A percentile compares a stretch with the other conserved stretches of the same genome.
phyloP scores from a whole-genome alignment of 2,888 invertebrate genomes.

The Adelphocoris suturalis region DNA sequence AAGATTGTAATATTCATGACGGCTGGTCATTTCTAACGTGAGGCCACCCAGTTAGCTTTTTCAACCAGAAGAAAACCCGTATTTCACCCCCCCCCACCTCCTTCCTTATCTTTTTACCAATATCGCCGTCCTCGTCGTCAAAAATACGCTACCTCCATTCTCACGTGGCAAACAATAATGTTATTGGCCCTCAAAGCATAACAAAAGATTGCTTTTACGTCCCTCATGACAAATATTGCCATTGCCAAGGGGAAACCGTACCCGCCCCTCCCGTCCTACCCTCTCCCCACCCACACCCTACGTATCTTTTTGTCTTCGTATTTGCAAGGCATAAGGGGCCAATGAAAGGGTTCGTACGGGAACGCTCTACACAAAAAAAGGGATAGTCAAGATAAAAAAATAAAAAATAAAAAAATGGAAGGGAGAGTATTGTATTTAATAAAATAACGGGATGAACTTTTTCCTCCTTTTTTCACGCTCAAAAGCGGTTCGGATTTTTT shows the following conservation, averaged over 20 bases:
- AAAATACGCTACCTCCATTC: neutral
- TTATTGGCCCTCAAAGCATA: constrained; percentile 52
- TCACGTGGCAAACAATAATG: constrained; percentile 56
- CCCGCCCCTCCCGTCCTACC: no score
- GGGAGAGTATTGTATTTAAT: constrained; percentile 34
- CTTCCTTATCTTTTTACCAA: neutral
- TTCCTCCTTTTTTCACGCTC: neutral
- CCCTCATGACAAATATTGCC: constrained; percentile 56
- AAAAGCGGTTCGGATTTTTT: neutral
- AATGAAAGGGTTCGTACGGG: constrained; percentile 14
- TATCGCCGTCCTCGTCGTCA: neutral
- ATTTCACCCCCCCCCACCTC: neutral
- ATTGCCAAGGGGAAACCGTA: neutral
- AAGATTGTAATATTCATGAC: no score
- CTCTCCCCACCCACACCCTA: neutral
- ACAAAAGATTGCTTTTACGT: constrained; percentile 60
- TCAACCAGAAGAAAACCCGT: neutral
- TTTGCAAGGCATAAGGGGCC: constrained; percentile 18
- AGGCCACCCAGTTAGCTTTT: neutral
- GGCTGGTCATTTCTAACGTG: neutral
- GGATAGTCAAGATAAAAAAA: neutral
- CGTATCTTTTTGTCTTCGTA: neutral
- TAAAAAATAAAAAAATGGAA: neutral
- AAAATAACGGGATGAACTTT: constrained; percentile 12
- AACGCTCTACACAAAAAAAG: neutral